A percentile compares a stretch with the other conserved stretches of the same genome.
Evolutionary conservation across 2,888 invertebrate species (phyloP).

Genomic region (Nowickia ferox): DNA sequence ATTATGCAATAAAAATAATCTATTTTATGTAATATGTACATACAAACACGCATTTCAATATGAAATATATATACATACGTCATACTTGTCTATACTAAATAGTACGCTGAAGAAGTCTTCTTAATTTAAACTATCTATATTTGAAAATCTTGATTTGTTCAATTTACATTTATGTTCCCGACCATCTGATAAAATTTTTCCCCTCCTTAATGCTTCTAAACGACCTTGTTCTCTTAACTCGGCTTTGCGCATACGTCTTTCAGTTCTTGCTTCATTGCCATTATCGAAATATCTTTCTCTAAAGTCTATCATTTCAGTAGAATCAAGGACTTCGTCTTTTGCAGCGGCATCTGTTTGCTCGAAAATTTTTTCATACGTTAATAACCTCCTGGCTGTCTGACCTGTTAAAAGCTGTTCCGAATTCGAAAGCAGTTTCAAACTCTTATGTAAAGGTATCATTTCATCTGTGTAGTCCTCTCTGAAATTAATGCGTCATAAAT

Average conservation of each 20-base stretch:
- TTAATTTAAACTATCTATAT: conserved; percentile 29
- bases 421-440: conserved; percentile 90
- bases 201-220: conserved; percentile 80
- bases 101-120: no score
- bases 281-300: conserved; percentile 87
- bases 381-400: conserved; percentile 90
- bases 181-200: conserved; percentile 77
- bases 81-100: no score
- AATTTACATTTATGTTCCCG: conserved; percentile 77
- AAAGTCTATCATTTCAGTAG: conserved; percentile 80
- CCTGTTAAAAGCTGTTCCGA: conserved; percentile 94
- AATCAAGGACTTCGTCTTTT: conserved; percentile 57
- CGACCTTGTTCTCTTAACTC: conserved; percentile 82
- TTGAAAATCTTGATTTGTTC: conserved; percentile 78
- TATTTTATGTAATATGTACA: no score
- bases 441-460: conserved; percentile 91
- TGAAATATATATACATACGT: no score
- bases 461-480: conserved; percentile 89
- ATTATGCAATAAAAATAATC: background rate
- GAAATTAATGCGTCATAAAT: conserved; percentile 41
- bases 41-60: background rate
- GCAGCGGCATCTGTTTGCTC: conserved; percentile 83
- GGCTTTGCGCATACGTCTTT: conserved; percentile 84
- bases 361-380: conserved; percentile 92
- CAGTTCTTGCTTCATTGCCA: conserved; percentile 87